A percentile compares a stretch with the other conserved stretches of the same genome.
Conservation (phyloP, 2,797 vertebrate species). For the Hypotaenidia okinawae region DNA sequence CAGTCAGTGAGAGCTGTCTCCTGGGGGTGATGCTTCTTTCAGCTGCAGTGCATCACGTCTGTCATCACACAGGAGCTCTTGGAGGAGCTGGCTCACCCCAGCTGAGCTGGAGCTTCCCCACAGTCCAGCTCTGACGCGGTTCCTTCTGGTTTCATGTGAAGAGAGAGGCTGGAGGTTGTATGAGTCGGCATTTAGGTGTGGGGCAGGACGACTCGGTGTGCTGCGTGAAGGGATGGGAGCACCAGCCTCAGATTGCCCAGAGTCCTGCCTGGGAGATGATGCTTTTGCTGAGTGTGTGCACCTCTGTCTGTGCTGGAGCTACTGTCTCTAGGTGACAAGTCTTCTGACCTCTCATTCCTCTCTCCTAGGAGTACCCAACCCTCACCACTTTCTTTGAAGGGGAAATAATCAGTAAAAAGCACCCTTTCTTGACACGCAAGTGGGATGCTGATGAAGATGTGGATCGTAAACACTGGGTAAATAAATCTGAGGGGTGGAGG, state of each 20-base stretch:
- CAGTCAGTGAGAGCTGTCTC: not conserved
- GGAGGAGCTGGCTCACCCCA: not conserved
- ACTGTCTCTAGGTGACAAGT: not conserved
- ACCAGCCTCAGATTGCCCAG: accelerated
- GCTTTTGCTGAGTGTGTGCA: not conserved
- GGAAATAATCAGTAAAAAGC: constrained; percentile 96
- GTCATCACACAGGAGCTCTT: accelerated
- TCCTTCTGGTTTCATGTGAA: not conserved
- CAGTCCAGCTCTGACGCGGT: not conserved
- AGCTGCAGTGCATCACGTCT: not conserved
- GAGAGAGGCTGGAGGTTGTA: not conserved
- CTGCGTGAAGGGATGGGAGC: not conserved
- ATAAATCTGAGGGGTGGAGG: not conserved
- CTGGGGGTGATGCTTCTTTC: not conserved
- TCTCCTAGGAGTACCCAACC: constrained; percentile 90
- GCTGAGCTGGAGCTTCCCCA: not conserved
- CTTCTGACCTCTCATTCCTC: not conserved
- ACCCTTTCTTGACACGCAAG: constrained; percentile 95
- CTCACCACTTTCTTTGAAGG: constrained; percentile 98
- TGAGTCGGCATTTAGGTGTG: too few species aligned
- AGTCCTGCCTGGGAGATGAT: not conserved
- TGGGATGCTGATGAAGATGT: constrained; percentile 99
- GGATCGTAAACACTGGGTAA: constrained; percentile 98
- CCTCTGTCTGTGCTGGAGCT: not conserved
- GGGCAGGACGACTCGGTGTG: accelerated